Percentiles rank a stretch among this genome's conserved stretches.
phyloP scores from a whole-genome alignment of 2,888 invertebrate genomes.

The Melanostoma mellinum region DNA sequence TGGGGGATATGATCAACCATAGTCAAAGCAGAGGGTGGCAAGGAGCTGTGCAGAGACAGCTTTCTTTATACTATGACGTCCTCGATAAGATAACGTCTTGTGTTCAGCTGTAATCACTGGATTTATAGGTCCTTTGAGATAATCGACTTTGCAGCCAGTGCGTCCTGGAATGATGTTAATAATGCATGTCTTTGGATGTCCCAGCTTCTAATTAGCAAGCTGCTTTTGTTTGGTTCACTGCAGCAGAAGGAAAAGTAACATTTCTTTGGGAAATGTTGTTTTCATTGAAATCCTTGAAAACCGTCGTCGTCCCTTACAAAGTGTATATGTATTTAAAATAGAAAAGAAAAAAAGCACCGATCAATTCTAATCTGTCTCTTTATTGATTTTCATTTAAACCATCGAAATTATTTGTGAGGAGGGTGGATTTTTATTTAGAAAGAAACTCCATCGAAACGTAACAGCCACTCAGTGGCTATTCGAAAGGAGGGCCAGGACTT shows the following conservation, averaged over 20 bases:
- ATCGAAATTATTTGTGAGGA: constrained; percentile 22
- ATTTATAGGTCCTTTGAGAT: constrained; percentile 74
- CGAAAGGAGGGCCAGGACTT: constrained; percentile 63
- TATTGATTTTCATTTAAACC: constrained; percentile 70
- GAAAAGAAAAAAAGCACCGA: constrained; percentile 26
- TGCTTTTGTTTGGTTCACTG: constrained; percentile 25
- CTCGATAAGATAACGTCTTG: constrained; percentile 71
- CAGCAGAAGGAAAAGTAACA: background rate
- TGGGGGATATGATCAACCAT: constrained; percentile 56
- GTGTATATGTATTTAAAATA: constrained; percentile 38
- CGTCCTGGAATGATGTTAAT: constrained; percentile 68
- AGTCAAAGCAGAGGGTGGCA: constrained; percentile 31
- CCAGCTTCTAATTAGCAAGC: constrained; percentile 70
- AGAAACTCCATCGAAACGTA: constrained; percentile 47
- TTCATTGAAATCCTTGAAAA: constrained; percentile 39
- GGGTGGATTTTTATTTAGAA: constrained; percentile 28
- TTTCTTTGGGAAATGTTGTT: constrained; percentile 3
- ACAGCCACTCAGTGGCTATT: constrained; percentile 66
- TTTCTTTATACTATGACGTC: constrained; percentile 56
- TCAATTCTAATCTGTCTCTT: constrained; percentile 56
- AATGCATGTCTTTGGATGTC: constrained; percentile 70
- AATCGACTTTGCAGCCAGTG: constrained; percentile 67
- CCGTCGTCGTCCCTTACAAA: background rate
- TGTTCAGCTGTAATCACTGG: constrained; percentile 73
- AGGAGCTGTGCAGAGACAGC: background rate